Conservation (phyloP, 1,140 invertebrate genomes). For the Megalonaias nervosa region DNA sequence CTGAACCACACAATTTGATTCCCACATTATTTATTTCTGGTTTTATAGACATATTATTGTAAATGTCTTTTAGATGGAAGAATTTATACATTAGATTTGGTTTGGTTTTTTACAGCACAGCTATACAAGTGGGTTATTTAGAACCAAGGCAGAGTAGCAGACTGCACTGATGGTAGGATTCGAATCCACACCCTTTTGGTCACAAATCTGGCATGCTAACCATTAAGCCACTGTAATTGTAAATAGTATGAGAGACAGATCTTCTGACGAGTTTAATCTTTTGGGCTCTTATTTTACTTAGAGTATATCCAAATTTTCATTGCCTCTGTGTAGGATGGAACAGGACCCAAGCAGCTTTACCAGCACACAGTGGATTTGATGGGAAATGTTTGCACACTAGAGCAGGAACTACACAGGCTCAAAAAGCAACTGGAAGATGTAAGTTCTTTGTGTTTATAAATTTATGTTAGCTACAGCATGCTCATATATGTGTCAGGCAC, state of each 20-base stretch:
- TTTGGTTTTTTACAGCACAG: background rate
- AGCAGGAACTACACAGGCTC: slow-evolving; percentile 35
- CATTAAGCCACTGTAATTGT: background rate
- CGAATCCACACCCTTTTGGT: background rate
- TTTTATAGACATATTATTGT: too few relatives aligned
- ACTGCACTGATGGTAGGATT: background rate
- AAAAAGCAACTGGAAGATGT: slow-evolving; percentile 37
- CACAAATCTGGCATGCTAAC: too few relatives aligned
- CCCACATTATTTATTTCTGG: too few relatives aligned
- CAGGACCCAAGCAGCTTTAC: slow-evolving; percentile 38
- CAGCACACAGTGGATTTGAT: slow-evolving; percentile 40
- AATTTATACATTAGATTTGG: too few relatives aligned
- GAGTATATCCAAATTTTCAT: background rate
- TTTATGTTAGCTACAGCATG: too few relatives aligned
- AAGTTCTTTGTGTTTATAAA: background rate
- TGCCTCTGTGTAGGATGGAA: slow-evolving; percentile 36
- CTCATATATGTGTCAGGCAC: too few relatives aligned
- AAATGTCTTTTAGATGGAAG: too few relatives aligned
- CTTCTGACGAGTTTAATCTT: slow-evolving; percentile 7
- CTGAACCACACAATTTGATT: too few relatives aligned
- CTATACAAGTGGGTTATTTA: too few relatives aligned
- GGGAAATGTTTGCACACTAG: slow-evolving; percentile 34
- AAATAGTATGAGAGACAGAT: slow-evolving; percentile 9
- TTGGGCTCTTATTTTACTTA: background rate
- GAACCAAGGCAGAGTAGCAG: background rate